A percentile compares a stretch with the other conserved stretches of the same genome.
Evolutionary conservation across 2,113 vertebrate species (phyloP).

Genomic region (Python bivittatus): DNA sequence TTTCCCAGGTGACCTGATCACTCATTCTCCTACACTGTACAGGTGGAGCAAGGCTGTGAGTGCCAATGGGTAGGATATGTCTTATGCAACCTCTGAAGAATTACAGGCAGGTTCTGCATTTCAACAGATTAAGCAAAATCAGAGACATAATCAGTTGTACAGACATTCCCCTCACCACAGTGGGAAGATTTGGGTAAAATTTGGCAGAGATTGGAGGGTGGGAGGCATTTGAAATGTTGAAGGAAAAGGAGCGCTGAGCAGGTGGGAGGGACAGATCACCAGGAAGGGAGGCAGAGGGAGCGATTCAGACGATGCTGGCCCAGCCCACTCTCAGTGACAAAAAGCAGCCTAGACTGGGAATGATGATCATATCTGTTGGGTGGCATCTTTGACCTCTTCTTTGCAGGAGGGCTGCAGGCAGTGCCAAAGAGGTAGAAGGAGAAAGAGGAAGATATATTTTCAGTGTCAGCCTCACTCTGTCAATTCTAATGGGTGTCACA

Average conservation of each 20-base stretch:
- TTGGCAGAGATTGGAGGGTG: neutral
- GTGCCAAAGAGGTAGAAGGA: conserved; percentile 5
- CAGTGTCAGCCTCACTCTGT: neutral
- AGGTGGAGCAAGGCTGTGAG: too few relatives aligned
- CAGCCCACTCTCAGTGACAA: neutral
- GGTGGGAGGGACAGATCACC: neutral
- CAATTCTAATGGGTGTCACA: neutral
- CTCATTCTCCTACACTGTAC: too few relatives aligned
- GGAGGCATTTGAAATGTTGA: neutral
- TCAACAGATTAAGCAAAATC: neutral
- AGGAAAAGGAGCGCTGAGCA: neutral
- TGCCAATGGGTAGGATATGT: neutral
- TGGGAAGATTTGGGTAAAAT: neutral
- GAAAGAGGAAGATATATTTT: neutral
- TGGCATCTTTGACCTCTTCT: neutral
- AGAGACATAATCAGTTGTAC: neutral
- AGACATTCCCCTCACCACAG: neutral
- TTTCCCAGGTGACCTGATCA: neutral
- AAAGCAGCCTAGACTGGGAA: neutral
- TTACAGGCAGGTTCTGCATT: neutral
- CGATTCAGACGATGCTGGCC: neutral
- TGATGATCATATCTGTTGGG: neutral
- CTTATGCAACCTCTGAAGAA: neutral
- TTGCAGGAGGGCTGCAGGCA: neutral
- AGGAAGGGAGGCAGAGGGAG: neutral